Evolutionary conservation across 2,113 vertebrate species (phyloP), one percentile per base, ranked within the genome.

Genomic region (Columba janthina): DNA sequence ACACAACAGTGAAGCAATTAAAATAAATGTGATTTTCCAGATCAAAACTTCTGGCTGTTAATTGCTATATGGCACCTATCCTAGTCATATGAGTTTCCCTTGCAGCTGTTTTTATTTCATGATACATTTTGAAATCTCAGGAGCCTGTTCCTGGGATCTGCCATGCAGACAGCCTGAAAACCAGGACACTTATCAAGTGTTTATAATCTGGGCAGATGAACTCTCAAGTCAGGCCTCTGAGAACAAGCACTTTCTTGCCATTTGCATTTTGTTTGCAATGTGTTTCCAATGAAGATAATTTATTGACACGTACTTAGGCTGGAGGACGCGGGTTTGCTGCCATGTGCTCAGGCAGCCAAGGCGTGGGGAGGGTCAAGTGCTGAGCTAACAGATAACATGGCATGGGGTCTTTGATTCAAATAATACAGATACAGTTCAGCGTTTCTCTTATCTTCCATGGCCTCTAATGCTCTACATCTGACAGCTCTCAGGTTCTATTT

Each of bases 11-110:
- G 97, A 96, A 93, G 94, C 90, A 95, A 97, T 97, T 88, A 97
- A 98, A 98, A 98, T 97, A 98, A 98, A 98, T 98, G 98, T 97
- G 97, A 97, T 97, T 98, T 97, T 97, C 97, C 96, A 97, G 95
- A 97, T 97, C 95, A 96, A 90, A 93, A 94, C 94, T 92, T 90
- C 79, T 94, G 95, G 92, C 94, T 93, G 93, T 92, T 96, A 95
- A 96, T 97, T 94, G 94, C 96, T 97, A 85, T 73, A 67, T 56
- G 91, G 95, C 95, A 96, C 97, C 97, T 98, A 97, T 97, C 97
- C 96, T 96, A 85, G 96, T 96, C 85, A 62, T 96, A 97, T 93
- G 97, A 58, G 71, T 96, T 95, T 97, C 93, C 84, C 85, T 96
- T 96, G 97, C 95, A 98, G 98, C 97, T 98, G 97, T 97, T 98